Evolutionary conservation across 2,888 invertebrate genomes (phyloP).

Genomic region (Xestia rhomboidea): DNA sequence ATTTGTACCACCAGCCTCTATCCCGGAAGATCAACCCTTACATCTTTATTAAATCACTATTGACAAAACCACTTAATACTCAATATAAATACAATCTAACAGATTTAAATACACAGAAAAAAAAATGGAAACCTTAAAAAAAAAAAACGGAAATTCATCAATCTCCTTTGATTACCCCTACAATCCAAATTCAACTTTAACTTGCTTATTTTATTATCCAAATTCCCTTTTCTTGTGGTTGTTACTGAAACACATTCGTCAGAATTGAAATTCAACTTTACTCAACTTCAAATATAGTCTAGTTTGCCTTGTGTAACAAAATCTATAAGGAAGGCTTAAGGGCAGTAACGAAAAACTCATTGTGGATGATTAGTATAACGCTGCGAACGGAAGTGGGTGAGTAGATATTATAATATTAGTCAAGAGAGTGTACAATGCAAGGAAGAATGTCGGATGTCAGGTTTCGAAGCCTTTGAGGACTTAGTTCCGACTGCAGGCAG

Average conservation of each 20-base stretch:
- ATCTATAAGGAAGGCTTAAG: conserved; percentile 71
- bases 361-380: conserved; percentile 81
- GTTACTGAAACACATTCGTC: neutral
- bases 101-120: conserved; percentile 76
- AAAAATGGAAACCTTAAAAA: conserved; percentile 53
- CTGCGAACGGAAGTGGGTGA: conserved; percentile 82
- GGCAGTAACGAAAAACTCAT: conserved; percentile 76
- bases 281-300: fast-evolving
- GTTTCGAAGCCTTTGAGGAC: conserved; percentile 39
- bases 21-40: conserved; percentile 29
- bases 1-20: neutral
- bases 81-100: conserved; percentile 72
- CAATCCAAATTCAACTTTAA: conserved; percentile 26
- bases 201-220: fast-evolving
- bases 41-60: conserved; percentile 65
- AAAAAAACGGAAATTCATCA: conserved; percentile 70
- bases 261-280: conserved; percentile 47
- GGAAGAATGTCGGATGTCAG: conserved; percentile 75
- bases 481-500: neutral
- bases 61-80: conserved; percentile 73
- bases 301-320: neutral
- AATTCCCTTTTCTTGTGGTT: neutral
- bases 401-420: conserved; percentile 73
- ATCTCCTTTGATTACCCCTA: conserved; percentile 57
- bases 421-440: conserved; percentile 76